Percentiles rank a stretch among this genome's conserved stretches.
phyloP scores from a whole-genome alignment of 2,888 invertebrate genomes.

The Acronicta aceris region DNA sequence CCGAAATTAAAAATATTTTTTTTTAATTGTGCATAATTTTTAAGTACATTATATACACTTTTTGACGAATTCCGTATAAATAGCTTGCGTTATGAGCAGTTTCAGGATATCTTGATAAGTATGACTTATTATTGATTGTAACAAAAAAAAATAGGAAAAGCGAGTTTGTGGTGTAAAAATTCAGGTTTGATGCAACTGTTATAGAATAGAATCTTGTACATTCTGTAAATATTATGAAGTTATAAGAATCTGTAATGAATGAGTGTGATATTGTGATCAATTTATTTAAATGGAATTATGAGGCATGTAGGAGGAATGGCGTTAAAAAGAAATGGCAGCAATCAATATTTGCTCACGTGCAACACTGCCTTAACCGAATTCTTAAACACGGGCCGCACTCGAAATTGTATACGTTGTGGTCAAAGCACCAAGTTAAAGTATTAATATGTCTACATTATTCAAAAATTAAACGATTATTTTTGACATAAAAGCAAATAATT shows the following conservation, averaged over 20 bases:
- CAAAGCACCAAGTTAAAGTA: constrained; percentile 20
- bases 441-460: constrained; percentile 29
- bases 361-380: not conserved
- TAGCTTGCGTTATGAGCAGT: constrained; percentile 21
- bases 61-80: not conserved
- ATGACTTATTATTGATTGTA: constrained; percentile 24
- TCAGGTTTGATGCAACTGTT: constrained; percentile 44
- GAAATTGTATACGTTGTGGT: constrained; percentile 41
- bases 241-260: constrained; percentile 62
- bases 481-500: too few relatives aligned
- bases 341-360: not conserved
- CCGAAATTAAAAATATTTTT: too few relatives aligned
- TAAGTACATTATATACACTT: too few relatives aligned
- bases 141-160: constrained; percentile 33
- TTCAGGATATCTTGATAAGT: constrained; percentile 13
- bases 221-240: constrained; percentile 75
- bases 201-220: constrained; percentile 65
- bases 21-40: not conserved
- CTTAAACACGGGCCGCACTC: constrained; percentile 4
- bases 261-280: constrained; percentile 65
- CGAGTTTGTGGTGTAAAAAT: constrained; percentile 26
- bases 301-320: not conserved
- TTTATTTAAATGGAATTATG: constrained; percentile 45
- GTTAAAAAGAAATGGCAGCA: not conserved
- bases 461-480: constrained; percentile 2